phyloP scores from a whole-genome alignment of 2,113 vertebrate genomes.

The Stomatorhinus ivindoensis region DNA sequence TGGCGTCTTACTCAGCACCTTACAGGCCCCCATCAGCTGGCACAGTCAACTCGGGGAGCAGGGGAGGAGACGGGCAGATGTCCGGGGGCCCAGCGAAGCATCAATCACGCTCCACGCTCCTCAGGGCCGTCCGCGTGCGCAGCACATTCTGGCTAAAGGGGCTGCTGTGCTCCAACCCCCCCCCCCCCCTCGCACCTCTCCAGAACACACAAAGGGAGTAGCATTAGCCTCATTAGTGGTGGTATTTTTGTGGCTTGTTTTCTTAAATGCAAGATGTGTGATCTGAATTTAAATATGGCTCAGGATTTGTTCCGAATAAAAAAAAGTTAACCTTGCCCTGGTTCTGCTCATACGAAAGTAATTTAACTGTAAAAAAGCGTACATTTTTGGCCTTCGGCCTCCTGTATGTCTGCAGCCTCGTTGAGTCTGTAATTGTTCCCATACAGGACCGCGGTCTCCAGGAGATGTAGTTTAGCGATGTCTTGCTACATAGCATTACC shows the following conservation, averaged over 20 bases:
- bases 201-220: slow-evolving; percentile 38
- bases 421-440: slow-evolving; percentile 89
- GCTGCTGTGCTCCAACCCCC: not conserved
- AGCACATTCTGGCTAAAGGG: slow-evolving; percentile 12
- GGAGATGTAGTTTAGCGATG: slow-evolving; percentile 55
- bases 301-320: slow-evolving; percentile 66
- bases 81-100: not conserved
- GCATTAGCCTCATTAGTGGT: slow-evolving; percentile 57
- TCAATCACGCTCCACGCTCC: not conserved
- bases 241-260: slow-evolving; percentile 62
- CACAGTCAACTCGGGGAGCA: not conserved
- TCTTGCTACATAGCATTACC: slow-evolving; percentile 48
- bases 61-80: not conserved
- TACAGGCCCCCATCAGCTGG: not conserved
- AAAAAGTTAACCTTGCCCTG: slow-evolving; percentile 62
- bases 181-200: not conserved
- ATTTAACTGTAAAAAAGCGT: slow-evolving; percentile 69
- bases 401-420: slow-evolving; percentile 74
- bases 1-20: not conserved
- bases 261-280: slow-evolving; percentile 65
- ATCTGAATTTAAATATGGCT: slow-evolving; percentile 72
- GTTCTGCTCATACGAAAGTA: slow-evolving; percentile 67
- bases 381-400: slow-evolving; percentile 55
- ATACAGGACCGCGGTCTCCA: slow-evolving; percentile 69
- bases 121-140: not conserved